phyloP scores from a whole-genome alignment of 1,140 invertebrate genomes.

The Heterodera carotae region DNA sequence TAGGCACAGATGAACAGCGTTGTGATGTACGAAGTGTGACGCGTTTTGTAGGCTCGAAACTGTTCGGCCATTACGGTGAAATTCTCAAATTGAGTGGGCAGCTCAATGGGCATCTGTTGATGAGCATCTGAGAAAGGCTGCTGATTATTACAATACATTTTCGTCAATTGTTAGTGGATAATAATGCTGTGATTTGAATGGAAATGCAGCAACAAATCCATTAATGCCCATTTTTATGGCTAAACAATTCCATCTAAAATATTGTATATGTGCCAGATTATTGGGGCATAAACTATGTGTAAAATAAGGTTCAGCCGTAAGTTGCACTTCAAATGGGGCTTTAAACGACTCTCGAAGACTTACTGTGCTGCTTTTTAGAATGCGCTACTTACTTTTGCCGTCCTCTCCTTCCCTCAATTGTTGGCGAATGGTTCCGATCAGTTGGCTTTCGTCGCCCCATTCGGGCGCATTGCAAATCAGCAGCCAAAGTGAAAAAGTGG shows the following conservation, averaged over 20 bases:
- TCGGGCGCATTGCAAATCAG: constrained; percentile 59
- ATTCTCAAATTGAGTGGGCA: constrained; percentile 69
- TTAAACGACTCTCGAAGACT: too few species aligned
- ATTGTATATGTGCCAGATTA: too few species aligned
- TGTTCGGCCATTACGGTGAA: constrained; percentile 65
- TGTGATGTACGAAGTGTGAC: constrained; percentile 70
- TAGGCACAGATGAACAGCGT: constrained; percentile 72
- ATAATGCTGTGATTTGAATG: too few species aligned
- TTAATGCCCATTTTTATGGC: too few species aligned
- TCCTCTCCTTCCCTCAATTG: not conserved
- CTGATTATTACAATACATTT: too few species aligned
- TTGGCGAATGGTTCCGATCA: constrained; percentile 16
- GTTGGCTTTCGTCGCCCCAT: constrained; percentile 47
- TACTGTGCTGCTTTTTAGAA: constrained; percentile 1
- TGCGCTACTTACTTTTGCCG: not conserved
- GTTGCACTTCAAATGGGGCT: too few species aligned
- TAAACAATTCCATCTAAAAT: constrained; percentile 36
- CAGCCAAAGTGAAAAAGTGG: constrained; percentile 59
- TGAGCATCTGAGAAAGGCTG: constrained; percentile 27
- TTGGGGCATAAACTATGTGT: too few species aligned
- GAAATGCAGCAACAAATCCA: too few species aligned
- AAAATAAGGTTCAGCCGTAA: too few species aligned
- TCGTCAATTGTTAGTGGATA: too few species aligned
- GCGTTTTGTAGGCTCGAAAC: constrained; percentile 68
- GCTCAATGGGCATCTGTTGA: constrained; percentile 54